Conservation (phyloP, 53 echinoderm and acorn worm species). For the Apostichopus leukothele region DNA sequence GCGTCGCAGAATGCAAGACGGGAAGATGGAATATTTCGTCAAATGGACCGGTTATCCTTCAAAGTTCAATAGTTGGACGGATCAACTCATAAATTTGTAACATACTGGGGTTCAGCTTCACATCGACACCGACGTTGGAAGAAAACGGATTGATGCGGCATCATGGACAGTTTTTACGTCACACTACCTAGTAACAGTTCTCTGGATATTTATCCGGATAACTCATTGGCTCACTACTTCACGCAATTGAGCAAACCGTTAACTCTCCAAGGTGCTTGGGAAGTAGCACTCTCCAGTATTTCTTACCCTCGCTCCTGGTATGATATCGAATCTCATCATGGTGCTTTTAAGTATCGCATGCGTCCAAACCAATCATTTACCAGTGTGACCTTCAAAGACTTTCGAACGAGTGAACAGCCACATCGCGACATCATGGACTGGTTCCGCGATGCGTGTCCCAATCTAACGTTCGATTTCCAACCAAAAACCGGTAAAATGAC, state of each 20-base stretch:
- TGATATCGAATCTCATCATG: neutral
- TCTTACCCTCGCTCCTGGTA: conserved; percentile 20
- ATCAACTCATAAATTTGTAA: conserved; percentile 41
- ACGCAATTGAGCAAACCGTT: neutral
- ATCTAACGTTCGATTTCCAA: neutral
- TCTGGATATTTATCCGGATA: conserved; percentile 10
- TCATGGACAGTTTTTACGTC: conserved; percentile 9
- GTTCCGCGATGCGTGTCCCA: neutral
- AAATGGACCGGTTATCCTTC: conserved; percentile 56
- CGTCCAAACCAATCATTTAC: neutral
- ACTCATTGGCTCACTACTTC: conserved; percentile 14
- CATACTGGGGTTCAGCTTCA: neutral
- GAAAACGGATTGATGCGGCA: neutral
- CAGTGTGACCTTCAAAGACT: neutral
- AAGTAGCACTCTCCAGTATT: conserved; percentile 21
- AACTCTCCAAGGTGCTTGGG: neutral
- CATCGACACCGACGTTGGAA: neutral
- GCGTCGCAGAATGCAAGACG: conserved; percentile 38
- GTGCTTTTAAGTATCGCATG: neutral
- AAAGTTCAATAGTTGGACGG: conserved; percentile 63
- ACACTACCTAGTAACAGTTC: conserved; percentile 35
- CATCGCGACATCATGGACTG: conserved; percentile 16
- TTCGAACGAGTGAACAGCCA: neutral
- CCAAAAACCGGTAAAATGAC: neutral
- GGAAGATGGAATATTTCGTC: conserved; percentile 63